phyloP scores from a whole-genome alignment of 2,888 invertebrate genomes.

The Erebia palarica region DNA sequence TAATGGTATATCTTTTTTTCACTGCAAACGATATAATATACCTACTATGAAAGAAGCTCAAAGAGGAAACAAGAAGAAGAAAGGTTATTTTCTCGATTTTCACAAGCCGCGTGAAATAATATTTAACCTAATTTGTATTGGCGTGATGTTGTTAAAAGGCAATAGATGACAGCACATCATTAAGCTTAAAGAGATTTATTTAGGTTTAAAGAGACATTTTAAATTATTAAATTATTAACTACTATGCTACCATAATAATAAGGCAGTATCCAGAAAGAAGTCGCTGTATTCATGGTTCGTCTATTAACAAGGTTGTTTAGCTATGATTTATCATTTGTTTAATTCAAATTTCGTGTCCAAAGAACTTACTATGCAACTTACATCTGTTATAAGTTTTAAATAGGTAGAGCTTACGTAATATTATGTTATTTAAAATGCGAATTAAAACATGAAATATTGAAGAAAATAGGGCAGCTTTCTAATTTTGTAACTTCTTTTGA shows the following conservation, averaged over 20 bases:
- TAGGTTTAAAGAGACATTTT: too few species aligned
- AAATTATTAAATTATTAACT: too few species aligned
- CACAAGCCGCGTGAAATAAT: too few species aligned
- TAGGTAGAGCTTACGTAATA: slow-evolving; percentile 30
- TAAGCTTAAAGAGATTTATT: too few species aligned
- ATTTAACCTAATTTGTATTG: too few species aligned
- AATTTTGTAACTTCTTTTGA: slow-evolving; percentile 13
- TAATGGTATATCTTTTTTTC: too few species aligned
- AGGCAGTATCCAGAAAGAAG: not conserved
- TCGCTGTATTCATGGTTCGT: not conserved
- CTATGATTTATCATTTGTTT: slow-evolving; percentile 75
- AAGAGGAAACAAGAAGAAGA: too few species aligned
- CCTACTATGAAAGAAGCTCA: too few species aligned
- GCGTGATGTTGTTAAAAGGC: too few species aligned
- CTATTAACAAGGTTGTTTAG: slow-evolving; percentile 66
- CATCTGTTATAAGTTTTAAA: slow-evolving; percentile 37
- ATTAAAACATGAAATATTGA: not conserved
- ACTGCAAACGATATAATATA: too few species aligned
- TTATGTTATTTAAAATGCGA: slow-evolving; percentile 19
- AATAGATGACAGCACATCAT: too few species aligned
- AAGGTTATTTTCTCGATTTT: too few species aligned
- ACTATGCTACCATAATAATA: not conserved
- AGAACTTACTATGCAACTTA: slow-evolving; percentile 23
- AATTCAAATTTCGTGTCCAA: slow-evolving; percentile 71
- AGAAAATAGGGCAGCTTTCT: slow-evolving; percentile 26